Evolutionary conservation across 1,140 invertebrate species (phyloP).

Genomic region (Drosophila nigromelanica): DNA sequence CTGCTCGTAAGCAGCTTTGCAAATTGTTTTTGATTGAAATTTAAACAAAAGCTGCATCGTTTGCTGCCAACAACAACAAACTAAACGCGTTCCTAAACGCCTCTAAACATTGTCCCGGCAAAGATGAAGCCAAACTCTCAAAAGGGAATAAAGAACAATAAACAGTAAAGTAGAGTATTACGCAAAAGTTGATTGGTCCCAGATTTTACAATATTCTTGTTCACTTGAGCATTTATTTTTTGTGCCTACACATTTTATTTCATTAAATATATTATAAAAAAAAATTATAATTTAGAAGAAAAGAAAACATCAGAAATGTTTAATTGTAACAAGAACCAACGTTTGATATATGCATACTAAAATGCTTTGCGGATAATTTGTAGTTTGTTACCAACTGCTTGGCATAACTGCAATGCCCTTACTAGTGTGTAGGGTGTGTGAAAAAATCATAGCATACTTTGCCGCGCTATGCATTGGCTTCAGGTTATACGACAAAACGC

Average conservation of each 20-base stretch:
- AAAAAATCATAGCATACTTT: constrained; percentile 48
- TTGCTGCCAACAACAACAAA: constrained; percentile 41
- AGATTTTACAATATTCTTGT: no score
- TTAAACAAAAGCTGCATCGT: constrained; percentile 59
- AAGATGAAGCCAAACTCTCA: constrained; percentile 13
- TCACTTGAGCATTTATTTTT: no score
- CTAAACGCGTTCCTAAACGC: constrained; percentile 38
- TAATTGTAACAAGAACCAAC: no score
- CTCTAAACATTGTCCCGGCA: constrained; percentile 31
- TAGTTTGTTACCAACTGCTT: not conserved
- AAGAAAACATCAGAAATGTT: no score
- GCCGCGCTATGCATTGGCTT: constrained; percentile 12
- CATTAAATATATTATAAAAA: no score
- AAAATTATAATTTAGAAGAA: no score
- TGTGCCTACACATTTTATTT: no score
- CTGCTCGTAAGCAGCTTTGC: constrained; percentile 48
- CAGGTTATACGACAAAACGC: constrained; percentile 42
- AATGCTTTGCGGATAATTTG: no score
- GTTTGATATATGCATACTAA: no score
- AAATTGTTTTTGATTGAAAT: constrained; percentile 77
- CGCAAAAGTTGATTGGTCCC: no score
- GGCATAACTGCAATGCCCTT: not conserved
- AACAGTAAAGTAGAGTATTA: not conserved
- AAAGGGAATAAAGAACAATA: constrained; percentile 13
- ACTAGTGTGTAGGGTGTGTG: not conserved